Conservation (phyloP, 1,140 invertebrate genomes). For the Homarus americanus region DNA sequence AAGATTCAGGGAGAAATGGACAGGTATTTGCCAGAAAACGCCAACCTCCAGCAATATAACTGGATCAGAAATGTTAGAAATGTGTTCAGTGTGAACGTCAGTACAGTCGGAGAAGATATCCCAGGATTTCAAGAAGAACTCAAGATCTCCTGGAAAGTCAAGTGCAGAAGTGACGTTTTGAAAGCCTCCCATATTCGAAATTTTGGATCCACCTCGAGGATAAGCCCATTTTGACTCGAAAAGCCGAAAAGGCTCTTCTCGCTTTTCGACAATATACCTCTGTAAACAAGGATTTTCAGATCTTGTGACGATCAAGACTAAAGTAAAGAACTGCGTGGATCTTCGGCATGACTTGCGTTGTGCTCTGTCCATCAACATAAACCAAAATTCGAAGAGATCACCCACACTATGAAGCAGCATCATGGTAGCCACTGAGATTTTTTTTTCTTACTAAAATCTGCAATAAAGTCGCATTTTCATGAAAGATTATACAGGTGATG, state of each 20-base stretch:
- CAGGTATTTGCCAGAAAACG: no score
- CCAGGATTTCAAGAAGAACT: slow-evolving; percentile 43
- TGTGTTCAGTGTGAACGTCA: slow-evolving; percentile 48
- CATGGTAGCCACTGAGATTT: background rate
- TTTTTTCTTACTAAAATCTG: no score
- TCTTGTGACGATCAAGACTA: slow-evolving; percentile 43
- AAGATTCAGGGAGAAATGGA: no score
- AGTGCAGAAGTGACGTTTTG: slow-evolving; percentile 31
- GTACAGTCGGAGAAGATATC: slow-evolving; percentile 50
- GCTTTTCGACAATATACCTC: slow-evolving; percentile 33
- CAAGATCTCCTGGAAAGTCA: slow-evolving; percentile 43
- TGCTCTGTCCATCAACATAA: slow-evolving; percentile 38
- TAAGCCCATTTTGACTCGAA: slow-evolving; percentile 45
- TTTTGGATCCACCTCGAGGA: slow-evolving; percentile 44
- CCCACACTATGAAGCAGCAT: slow-evolving; percentile 40
- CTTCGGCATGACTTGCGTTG: slow-evolving; percentile 40
- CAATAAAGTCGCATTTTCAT: no score
- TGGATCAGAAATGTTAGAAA: slow-evolving; percentile 39
- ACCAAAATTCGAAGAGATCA: slow-evolving; percentile 8
- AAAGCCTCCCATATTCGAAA: slow-evolving; percentile 32
- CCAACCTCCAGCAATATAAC: slow-evolving; percentile 33
- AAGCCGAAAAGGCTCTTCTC: slow-evolving; percentile 29
- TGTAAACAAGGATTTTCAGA: slow-evolving; percentile 24
- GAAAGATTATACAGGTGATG: no score
- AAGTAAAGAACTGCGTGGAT: slow-evolving; percentile 43